Base-by-base conservation (phyloP, 2,113 vertebrate genomes). In the Azemiops feae region DNA sequence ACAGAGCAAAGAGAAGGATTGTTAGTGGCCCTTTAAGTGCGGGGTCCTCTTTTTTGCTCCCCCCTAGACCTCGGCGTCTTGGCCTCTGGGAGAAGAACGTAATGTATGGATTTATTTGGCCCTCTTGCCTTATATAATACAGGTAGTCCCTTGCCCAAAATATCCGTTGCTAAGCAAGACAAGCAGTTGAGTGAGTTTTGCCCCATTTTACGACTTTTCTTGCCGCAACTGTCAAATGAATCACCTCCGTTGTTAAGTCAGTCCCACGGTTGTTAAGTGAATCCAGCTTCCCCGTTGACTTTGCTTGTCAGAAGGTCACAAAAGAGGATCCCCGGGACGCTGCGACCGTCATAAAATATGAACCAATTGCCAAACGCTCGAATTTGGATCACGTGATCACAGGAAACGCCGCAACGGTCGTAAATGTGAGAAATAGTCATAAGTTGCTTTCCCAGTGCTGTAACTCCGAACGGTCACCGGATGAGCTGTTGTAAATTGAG, bases 1-100 rank as follows among this genome's bases (percentile, higher is more conserved):
- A 92, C 69, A 50, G 39, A 58, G 95, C 93, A 94, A 95, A 89
- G 60, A 52, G 93, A 87, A 74, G 95, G 95, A 93, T 91, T 0
- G 92, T 92, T 5, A 89, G 25, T 85, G 22, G 25, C 2, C 18
- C 69, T 39, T n/a, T 53, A 34, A 81, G 50, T 16, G 22, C n/a
- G 69, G 4, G 4, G 4, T n/a, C 11, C 52, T 52, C 43, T 30
- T 34, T 30, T 30, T 14, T 7, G 0, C 1, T 9, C 47, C 47
- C 47, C 47, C 58, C 10, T n/a, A 39, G 30, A 88, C 1, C 45
- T 47, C 11, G 1, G 22, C 9, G 50, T n/a, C 18, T 85, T 64
- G 30, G 27, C 4, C 8, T 3, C 57, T 5, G 1, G 25, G 30
- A 47, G 30, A 18, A 1, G 20, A 14, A 27, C 8, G 47, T 30